phyloP scores from a whole-genome alignment of 2,888 invertebrate species.

The Phlogophora meticulosa region DNA sequence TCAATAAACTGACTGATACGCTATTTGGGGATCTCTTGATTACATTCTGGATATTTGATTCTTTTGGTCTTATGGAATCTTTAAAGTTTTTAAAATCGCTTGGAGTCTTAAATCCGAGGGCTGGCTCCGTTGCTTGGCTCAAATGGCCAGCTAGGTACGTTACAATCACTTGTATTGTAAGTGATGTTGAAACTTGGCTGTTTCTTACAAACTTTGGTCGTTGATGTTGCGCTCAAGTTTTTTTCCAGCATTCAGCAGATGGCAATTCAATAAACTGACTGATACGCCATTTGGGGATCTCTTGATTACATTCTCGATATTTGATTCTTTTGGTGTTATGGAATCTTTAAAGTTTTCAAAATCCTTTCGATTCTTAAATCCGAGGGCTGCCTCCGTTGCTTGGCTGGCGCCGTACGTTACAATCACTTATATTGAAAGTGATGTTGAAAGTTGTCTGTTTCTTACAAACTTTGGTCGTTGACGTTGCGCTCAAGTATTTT shows the following conservation, averaged over 20 bases:
- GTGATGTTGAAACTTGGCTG: constrained; percentile 28
- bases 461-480: constrained; percentile 34
- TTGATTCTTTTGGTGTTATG: not conserved
- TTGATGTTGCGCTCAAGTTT: constrained; percentile 33
- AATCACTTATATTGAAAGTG: constrained; percentile 32
- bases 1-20: constrained; percentile 27
- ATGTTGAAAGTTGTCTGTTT: constrained; percentile 26
- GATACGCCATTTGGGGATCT: constrained; percentile 9
- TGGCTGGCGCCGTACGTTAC: constrained; percentile 12
- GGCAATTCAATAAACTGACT: constrained; percentile 28
- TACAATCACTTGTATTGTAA: constrained; percentile 29
- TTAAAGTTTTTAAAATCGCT: not conserved
- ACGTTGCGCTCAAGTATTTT: constrained; percentile 29
- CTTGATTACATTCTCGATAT: not conserved
- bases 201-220: constrained; percentile 26
- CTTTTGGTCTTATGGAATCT: not conserved
- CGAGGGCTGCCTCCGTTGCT: constrained; percentile 1
- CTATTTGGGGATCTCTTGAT: constrained; percentile 3
- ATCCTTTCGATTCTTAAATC: constrained; percentile 19
- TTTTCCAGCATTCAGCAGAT: constrained; percentile 19
- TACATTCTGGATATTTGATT: not conserved
- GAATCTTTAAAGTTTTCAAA: not conserved
- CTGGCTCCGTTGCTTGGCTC: constrained; percentile 5
- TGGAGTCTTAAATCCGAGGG: constrained; percentile 14
- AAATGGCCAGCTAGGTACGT: constrained; percentile 16